phyloP scores from a whole-genome alignment of 1,140 invertebrate species.

The Formica exsecta region DNA sequence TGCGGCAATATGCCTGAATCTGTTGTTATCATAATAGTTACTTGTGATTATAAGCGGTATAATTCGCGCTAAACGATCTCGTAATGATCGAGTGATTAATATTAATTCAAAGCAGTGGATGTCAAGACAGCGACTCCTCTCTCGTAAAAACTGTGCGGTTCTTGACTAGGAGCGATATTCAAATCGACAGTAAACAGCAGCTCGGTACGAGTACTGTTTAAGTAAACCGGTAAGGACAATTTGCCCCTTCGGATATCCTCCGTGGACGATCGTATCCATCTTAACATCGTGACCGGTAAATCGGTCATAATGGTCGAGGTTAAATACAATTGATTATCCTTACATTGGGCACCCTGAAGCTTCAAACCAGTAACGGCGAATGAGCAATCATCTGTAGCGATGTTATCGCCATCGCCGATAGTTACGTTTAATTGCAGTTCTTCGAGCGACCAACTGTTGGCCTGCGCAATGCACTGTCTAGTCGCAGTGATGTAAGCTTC shows the following conservation, averaged over 20 bases:
- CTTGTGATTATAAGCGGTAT: slow-evolving; percentile 9
- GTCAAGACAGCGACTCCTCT: slow-evolving; percentile 97
- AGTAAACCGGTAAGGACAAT: slow-evolving; percentile 97
- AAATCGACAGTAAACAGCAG: slow-evolving; percentile 98
- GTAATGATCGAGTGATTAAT: slow-evolving; percentile 32
- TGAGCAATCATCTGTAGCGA: slow-evolving; percentile 90
- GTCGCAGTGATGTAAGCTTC: slow-evolving; percentile 99
- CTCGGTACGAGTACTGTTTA: slow-evolving; percentile 98
- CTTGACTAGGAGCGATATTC: slow-evolving; percentile 94
- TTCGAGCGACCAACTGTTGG: slow-evolving; percentile 97
- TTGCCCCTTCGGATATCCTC: slow-evolving; percentile 88
- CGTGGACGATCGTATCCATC: slow-evolving; percentile 92
- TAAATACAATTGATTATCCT: slow-evolving; percentile 95
- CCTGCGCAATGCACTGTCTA: slow-evolving; percentile 98
- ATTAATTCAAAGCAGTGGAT: slow-evolving; percentile 95
- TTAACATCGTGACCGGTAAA: slow-evolving; percentile 94
- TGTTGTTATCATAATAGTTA: slow-evolving; percentile 22
- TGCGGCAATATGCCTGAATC: background rate
- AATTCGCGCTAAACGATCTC: slow-evolving; percentile 36
- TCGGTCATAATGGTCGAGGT: slow-evolving; percentile 98
- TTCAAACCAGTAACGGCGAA: slow-evolving; percentile 96
- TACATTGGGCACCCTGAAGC: slow-evolving; percentile 97
- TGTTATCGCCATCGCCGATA: slow-evolving; percentile 87
- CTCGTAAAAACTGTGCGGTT: slow-evolving; percentile 98
- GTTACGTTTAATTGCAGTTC: slow-evolving; percentile 97